Percentiles rank a stretch among this genome's conserved stretches.
Evolutionary conservation across 2,888 invertebrate species (phyloP).

Genomic region (Aethes cnicana): DNA sequence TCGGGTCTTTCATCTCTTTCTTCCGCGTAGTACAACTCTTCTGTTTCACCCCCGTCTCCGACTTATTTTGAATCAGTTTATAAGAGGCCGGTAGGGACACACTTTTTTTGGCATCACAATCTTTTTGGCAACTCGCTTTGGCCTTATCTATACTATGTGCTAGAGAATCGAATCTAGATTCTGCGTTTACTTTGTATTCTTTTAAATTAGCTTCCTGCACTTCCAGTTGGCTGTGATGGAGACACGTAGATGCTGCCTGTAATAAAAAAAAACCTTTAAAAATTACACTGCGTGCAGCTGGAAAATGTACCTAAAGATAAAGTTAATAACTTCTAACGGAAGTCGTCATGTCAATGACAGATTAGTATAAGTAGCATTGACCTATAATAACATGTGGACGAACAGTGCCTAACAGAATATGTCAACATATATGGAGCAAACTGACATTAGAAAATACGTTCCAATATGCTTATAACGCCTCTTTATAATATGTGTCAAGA

Average conservation of each 20-base stretch:
- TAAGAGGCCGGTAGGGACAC: conserved; percentile 63
- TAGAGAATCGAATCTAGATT: conserved; percentile 33
- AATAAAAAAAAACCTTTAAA: conserved; percentile 32
- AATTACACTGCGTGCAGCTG: no score
- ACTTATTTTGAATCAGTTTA: conserved; percentile 72
- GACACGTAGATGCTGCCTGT: conserved; percentile 70
- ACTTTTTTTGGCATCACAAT: conserved; percentile 54
- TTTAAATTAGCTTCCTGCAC: conserved; percentile 50
- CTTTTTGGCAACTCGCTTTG: conserved; percentile 59
- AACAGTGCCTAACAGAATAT: no score
- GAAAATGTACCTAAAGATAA: no score
- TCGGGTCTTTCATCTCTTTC: conserved; percentile 64
- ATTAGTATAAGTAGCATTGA: no score
- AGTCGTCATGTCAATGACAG: no score
- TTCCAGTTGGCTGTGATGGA: conserved; percentile 73
- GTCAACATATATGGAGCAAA: no score
- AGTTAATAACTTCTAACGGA: no score
- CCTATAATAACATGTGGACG: no score
- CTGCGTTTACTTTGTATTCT: conserved; percentile 32
- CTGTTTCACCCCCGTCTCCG: conserved; percentile 63
- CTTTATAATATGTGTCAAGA: no score
- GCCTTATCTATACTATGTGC: conserved; percentile 35
- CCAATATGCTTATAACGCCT: no score
- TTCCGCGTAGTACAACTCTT: conserved; percentile 69
- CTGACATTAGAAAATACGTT: no score